phyloP scores from a whole-genome alignment of 1,140 invertebrate species.

The Leptopilina clavipes region DNA sequence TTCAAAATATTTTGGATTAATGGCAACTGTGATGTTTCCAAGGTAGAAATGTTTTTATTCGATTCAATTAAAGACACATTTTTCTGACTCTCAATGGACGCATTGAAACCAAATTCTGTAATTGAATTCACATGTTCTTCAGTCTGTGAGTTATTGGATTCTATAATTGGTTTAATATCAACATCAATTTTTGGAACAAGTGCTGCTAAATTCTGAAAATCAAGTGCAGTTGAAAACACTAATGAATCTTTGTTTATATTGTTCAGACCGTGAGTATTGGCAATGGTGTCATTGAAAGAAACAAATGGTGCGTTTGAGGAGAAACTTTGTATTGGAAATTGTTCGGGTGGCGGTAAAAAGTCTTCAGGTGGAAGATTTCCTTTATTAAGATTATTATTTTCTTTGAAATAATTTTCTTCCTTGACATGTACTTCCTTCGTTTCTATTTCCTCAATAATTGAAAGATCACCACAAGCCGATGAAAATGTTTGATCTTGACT shows the following conservation, averaged over 20 bases:
- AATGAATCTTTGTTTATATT: not conserved
- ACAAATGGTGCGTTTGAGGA: constrained; percentile 20
- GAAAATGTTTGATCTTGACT: constrained; percentile 63
- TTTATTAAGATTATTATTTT: not conserved
- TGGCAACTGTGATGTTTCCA: not conserved
- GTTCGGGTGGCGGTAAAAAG: not conserved
- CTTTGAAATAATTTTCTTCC: not conserved
- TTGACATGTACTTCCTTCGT: not conserved
- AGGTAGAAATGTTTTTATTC: not conserved
- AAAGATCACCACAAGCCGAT: constrained; percentile 57
- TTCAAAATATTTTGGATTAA: not conserved
- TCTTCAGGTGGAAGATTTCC: constrained; percentile 27
- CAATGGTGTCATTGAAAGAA: constrained; percentile 39
- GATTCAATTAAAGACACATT: not conserved
- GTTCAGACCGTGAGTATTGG: not conserved
- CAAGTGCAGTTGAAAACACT: constrained; percentile 1
- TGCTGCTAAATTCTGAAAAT: not conserved
- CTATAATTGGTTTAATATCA: not conserved
- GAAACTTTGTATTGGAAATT: not conserved
- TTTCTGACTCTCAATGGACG: not conserved
- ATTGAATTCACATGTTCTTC: not conserved
- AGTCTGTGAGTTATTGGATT: not conserved
- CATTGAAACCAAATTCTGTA: not conserved
- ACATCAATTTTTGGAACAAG: not conserved
- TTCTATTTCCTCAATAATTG: not conserved